Conservation (phyloP, 2,888 invertebrate genomes). For the Apodemia zela region DNA sequence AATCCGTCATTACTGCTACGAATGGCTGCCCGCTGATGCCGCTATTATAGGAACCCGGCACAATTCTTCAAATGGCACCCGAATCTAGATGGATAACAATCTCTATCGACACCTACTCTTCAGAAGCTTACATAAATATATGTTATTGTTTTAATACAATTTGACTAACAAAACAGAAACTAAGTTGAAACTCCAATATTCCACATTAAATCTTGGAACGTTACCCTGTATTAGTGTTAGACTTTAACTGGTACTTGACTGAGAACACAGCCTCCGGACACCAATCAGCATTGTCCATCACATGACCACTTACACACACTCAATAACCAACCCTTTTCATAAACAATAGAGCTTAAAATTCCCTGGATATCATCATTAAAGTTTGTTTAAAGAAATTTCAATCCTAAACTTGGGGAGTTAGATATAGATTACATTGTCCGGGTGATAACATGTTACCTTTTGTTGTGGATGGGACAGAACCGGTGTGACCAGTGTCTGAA, state of each 20-base stretch:
- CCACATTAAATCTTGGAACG: not conserved
- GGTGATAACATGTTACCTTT: slow-evolving; percentile 33
- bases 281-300: slow-evolving; percentile 41
- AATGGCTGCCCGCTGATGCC: no score
- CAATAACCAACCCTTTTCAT: slow-evolving; percentile 38
- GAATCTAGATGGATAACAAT: no score
- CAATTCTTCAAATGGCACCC: no score
- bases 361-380: slow-evolving; percentile 17
- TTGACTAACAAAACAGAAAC: not conserved
- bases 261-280: slow-evolving; percentile 47
- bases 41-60: no score
- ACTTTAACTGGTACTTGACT: slow-evolving; percentile 21
- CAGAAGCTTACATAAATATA: no score
- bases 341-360: slow-evolving; percentile 36
- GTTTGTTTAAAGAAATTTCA: slow-evolving; percentile 1
- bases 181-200: not conserved
- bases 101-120: no score
- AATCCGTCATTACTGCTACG: no score
- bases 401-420: slow-evolving; percentile 23
- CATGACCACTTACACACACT: slow-evolving; percentile 27
- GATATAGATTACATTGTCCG: slow-evolving; percentile 30
- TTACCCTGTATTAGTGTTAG: slow-evolving; percentile 9
- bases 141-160: no score
- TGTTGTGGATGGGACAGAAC: slow-evolving; percentile 37
- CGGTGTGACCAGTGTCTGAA: slow-evolving; percentile 65